Base-by-base conservation (phyloP, 2,113 vertebrate genomes). In the Alligator mississippiensis region DNA sequence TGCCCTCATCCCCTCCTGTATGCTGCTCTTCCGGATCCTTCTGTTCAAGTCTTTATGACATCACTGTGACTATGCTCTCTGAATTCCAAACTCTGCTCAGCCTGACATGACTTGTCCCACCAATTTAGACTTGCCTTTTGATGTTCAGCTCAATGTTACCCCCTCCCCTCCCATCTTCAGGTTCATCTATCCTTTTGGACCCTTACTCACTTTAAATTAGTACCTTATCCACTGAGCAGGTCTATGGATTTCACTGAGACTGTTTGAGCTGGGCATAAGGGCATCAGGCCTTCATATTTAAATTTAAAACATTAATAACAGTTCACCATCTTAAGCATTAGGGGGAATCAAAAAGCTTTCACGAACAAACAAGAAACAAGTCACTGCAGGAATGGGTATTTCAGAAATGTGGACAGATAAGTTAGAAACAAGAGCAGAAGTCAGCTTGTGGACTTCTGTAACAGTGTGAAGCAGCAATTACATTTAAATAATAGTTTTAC, bases 401-500 rank as follows among this genome's bases (percentile, higher is more conserved):
- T 28, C 1, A 9, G 75, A 80, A 62, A 84, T 0, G 1, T 12
- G 55, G 24, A 91, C 30, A 58, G 19, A 81, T 34, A 21, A 88
- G 27, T n/a, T 18, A 85, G 25, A 38, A 93, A 79, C 68, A 84
- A 85, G 75, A 77, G 70, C 87, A 96, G 61, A 74, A 91, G 91
- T 70, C 80, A 80, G 60, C 82, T 9, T 80, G 47, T 84, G 77
- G 61, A 94, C 59, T 64, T 27, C 5, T 6, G 57, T 3, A 87
- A 19, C 70, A 92, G 64, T 30, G 77, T 1, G 0, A 77, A 89
- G 60, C 34, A 94, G 87, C 47, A 82, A 60, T 85, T 87, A 75
- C 87, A 93, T 84, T 93, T 92, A 89, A 87, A 77, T 17, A 82
- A 74, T 77, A 89, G 90, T 96, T 90, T 90, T 75, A 93, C 34